A percentile compares a stretch with the other conserved stretches of the same genome.
phyloP scores from a whole-genome alignment of 2,888 invertebrate species.

The Acanthopleura granulata region DNA sequence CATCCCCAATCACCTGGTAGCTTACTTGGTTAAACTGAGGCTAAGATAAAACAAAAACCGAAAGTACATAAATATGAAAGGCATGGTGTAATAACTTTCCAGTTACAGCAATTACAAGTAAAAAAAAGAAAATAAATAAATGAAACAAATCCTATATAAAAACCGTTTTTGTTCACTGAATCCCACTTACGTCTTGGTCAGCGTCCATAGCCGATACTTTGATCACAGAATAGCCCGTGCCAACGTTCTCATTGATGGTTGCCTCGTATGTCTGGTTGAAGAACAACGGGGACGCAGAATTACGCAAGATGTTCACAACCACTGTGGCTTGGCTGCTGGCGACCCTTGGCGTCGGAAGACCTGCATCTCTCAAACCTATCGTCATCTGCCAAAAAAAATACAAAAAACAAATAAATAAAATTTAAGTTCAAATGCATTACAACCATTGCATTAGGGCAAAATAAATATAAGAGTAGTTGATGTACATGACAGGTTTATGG shows the following conservation, averaged over 20 bases:
- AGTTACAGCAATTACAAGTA: too few relatives aligned
- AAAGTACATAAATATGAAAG: background rate
- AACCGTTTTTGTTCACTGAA: background rate
- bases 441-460: too few relatives aligned
- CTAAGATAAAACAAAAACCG: conserved; percentile 23
- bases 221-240: conserved; percentile 32
- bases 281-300: conserved; percentile 47
- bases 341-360: conserved; percentile 30
- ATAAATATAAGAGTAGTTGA: too few relatives aligned
- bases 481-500: too few relatives aligned
- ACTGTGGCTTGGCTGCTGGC: conserved; percentile 36
- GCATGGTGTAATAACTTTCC: too few relatives aligned
- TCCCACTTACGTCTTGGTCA: conserved; percentile 37
- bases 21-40: conserved; percentile 45
- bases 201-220: conserved; percentile 45
- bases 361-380: conserved; percentile 40
- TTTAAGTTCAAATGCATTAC: too few relatives aligned
- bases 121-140: too few relatives aligned
- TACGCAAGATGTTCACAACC: conserved; percentile 43
- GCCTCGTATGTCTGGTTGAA: conserved; percentile 42
- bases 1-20: conserved; percentile 56
- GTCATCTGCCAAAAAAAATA: conserved; percentile 38
- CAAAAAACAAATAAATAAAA: background rate
- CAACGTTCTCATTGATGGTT: conserved; percentile 37
- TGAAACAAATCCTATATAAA: too few relatives aligned